Base-by-base conservation (phyloP, 2,888 invertebrate genomes). In the Germaria angustata region DNA sequence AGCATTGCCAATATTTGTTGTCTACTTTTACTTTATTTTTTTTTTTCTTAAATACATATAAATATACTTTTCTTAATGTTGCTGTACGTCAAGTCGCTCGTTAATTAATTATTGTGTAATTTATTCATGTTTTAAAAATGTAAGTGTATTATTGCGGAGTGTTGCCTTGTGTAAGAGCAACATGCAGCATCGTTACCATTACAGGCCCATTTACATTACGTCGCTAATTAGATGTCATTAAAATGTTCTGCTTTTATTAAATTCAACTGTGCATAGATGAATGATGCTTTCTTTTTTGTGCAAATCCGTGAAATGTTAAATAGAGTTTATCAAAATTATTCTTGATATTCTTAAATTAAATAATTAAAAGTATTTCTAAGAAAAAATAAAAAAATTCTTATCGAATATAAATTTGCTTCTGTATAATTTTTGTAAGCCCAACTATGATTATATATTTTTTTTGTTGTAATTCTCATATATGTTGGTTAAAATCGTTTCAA, bases 1-100 rank as follows among this genome's bases (percentile, higher is more conserved):
- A 81, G 82, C 85, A 77, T 84, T 85, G 86, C 85, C 85, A 86
- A 85, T 79, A 84, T 80, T 80, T 75, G 34, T 34, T 44, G 17
- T 55, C 17, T 68, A 53, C 32, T 46, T 46, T 20, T 46, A 44
- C 1, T 41, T 41, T 41, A 8, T 44, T 17, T 13, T 22, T 49
- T 8, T 53, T 2, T 7, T 49, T 32, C 15, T 8, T n/a, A 13
- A 13, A 20, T 28, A 17, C 13, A 1, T n/a, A 1, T 6, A 28
- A 5, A 24, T 24, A 7, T 34, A 49, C 7, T 17, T 49, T 49
- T 32, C 1, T 41, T 71, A 0, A 32, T 79, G n/a, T 65, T 44
- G 61, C 73, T 78, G 44, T 51, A 22, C 49, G 39, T 76, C 75
- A 75, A 55, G 46, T 75, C 57, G 57, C 65, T 76, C 59, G 80